Evolutionary conservation across 2,888 invertebrate species (phyloP), one percentile per base, ranked within the genome.

Genomic region (Lasioglossum villosulum): DNA sequence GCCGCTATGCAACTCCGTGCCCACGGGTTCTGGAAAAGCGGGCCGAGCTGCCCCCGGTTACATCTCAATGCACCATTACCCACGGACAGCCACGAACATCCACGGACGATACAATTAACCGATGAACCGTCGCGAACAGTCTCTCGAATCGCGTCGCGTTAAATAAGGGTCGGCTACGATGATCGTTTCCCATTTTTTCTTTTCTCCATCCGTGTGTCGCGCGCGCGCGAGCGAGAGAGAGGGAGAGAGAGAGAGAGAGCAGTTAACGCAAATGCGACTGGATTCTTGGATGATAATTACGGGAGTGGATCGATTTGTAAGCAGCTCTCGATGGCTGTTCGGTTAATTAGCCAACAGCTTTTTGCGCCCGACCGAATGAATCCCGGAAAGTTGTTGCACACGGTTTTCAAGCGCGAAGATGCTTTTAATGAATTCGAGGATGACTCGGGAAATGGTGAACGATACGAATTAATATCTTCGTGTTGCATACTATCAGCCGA

Each of bases 71-170:
- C 19, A 42, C 75, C 59, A 63, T 48, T 63, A n/a, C 14, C 34
- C n/a, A 12, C 37, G 63, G 37, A 34, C 71, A 45, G 52, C 48
- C 72, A n/a, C 37, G 63, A 27, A 34, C 71, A 45, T 42, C 48
- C 72, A n/a, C 66, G 63, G 27, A n/a, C 73, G 52, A 66, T 10
- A 42, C 42, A 73, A 73, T 66, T 82, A 78, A 72, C 45, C 68
- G 37, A 39, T 12, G 37, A 14, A 3, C 19, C 27, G 30, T 8
- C 30, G 63, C 19, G 63, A 30, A 63, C 30, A 37, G 68, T 37
- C 37, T 23, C 56, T 12, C n/a, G 10, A 70, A n/a, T 70, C 23
- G 70, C 39, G 12, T 39, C 70, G 70, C 14, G 39, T 39, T 39
- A 70, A 70, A 0, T 12, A 34, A 10, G 10, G 23, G 19, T 16